A percentile compares a stretch with the other conserved stretches of the same genome.
Conservation (phyloP, 2,113 vertebrate genomes). For the Heloderma charlesbogerti region DNA sequence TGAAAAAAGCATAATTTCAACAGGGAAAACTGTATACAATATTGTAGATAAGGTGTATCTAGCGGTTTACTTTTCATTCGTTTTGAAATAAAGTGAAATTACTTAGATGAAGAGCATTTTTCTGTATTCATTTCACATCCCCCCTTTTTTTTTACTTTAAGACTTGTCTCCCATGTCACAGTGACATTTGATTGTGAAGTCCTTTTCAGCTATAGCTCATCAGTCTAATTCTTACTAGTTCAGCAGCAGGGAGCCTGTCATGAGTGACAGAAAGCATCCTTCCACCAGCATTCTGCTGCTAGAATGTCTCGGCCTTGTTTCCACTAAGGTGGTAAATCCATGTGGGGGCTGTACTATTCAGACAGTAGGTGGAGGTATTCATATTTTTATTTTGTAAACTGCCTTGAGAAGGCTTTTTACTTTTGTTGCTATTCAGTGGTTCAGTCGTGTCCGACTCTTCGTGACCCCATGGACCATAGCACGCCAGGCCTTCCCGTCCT, state of each 20-base stretch:
- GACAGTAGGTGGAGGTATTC: not conserved
- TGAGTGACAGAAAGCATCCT: conserved; percentile 61
- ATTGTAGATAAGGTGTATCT: conserved; percentile 7
- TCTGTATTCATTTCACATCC: not conserved
- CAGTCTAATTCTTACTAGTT: conserved; percentile 41
- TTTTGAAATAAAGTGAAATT: not conserved
- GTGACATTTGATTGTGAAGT: not conserved
- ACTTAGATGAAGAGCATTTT: not conserved
- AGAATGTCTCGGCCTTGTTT: conserved; percentile 29
- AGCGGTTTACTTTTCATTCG: not conserved
- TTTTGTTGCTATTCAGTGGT: no score
- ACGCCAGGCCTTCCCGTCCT: no score
- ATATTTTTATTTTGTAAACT: no score
- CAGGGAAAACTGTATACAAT: not conserved
- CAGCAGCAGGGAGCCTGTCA: conserved; percentile 55
- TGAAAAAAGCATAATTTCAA: not conserved
- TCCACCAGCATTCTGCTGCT: conserved; percentile 50
- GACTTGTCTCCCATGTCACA: conserved; percentile 27
- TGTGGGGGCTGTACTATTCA: not conserved
- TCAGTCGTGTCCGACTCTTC: no score
- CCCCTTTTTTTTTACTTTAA: not conserved
- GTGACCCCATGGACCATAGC: no score
- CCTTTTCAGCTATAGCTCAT: conserved; percentile 23
- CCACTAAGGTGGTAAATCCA: not conserved
- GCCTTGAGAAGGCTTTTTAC: not conserved